Conservation (phyloP, 2,797 vertebrate species). For the Antennarius maculatus region DNA sequence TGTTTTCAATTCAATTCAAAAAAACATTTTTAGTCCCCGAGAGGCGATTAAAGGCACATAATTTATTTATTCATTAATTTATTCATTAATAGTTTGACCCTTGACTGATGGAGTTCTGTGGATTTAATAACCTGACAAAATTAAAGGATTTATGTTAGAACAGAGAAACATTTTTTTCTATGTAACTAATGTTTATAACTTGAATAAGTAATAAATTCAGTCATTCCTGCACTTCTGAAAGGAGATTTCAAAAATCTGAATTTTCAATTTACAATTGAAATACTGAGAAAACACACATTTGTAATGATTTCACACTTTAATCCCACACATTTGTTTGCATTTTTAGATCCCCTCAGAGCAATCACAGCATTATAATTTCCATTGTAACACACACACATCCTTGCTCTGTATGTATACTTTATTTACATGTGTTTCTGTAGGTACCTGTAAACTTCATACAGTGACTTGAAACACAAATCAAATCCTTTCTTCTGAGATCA, state of each 20-base stretch:
- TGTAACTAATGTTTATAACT: too few relatives aligned
- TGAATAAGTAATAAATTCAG: too few relatives aligned
- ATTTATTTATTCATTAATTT: too few relatives aligned
- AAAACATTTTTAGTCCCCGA: too few relatives aligned
- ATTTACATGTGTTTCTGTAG: neutral
- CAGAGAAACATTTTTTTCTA: too few relatives aligned
- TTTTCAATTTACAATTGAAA: neutral
- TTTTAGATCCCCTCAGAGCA: neutral
- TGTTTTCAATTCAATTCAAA: too few relatives aligned
- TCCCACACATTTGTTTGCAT: neutral
- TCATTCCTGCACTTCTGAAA: neutral
- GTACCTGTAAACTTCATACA: neutral
- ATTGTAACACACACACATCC: neutral
- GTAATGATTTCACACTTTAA: neutral
- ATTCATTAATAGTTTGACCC: too few relatives aligned
- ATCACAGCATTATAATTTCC: neutral
- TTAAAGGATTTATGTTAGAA: too few relatives aligned
- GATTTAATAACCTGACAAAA: too few relatives aligned
- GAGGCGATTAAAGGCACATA: too few relatives aligned
- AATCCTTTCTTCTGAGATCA: constrained; percentile 1
- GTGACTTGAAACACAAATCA: constrained; percentile 8
- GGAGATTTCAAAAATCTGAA: neutral
- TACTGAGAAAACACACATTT: neutral
- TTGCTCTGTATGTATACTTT: neutral
- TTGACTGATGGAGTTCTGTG: too few relatives aligned